Percentiles rank a stretch among this genome's conserved stretches.
These are phyloP conservation scores for Magallana nippona DNA, from an alignment of 2,888 invertebrate species.

Conservation along the genomic window DNA sequence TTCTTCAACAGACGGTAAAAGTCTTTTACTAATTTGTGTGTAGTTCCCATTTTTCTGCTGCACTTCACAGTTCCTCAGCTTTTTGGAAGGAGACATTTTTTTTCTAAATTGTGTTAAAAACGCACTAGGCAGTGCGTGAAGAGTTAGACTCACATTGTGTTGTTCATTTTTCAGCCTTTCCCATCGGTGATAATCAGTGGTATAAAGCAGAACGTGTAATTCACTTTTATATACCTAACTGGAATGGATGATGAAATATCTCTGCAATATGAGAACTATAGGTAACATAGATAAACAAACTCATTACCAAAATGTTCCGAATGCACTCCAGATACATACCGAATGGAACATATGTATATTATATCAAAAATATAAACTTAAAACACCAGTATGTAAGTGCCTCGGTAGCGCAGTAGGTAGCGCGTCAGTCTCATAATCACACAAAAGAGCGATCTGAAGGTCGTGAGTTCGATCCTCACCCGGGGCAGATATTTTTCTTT, in stretches of 20 bases:
- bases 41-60: not conserved
- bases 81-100: not conserved
- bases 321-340: not conserved
- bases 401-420: conserved; percentile 93
- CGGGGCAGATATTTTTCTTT: conserved; percentile 84
- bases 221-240: not conserved
- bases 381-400: conserved; percentile 76
- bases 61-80: not conserved
- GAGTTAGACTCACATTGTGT: not conserved
- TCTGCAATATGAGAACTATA: not conserved
- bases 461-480: conserved; percentile 97
- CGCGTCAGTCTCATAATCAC: conserved; percentile 91
- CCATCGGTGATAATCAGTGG: not conserved
- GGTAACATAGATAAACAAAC: not conserved
- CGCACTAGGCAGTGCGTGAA: not conserved
- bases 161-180: not conserved
- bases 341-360: not conserved
- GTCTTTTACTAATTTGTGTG: conserved; percentile 25
- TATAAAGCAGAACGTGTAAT: no score
- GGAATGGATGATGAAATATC: not conserved
- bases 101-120: not conserved
- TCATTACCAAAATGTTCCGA: not conserved
- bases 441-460: conserved; percentile 86
- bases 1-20: conserved; percentile 30
- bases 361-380: not conserved